Evolutionary conservation across 2,113 vertebrate species (phyloP).

Genomic region (Amphiprion ocellaris): DNA sequence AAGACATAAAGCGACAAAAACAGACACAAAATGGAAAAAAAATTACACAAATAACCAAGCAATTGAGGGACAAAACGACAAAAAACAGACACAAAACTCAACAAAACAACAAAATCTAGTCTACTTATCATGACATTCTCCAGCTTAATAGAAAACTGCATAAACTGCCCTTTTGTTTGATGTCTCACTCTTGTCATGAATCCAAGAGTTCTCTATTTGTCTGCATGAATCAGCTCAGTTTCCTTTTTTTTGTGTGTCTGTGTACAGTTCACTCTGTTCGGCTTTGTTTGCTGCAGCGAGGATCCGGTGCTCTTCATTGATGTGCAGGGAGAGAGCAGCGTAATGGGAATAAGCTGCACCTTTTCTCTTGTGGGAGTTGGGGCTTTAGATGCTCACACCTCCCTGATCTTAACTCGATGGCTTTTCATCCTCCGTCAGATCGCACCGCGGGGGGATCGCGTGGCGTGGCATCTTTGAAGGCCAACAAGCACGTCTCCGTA

Average conservation of each 20-base stretch:
- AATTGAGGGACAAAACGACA: too few species aligned
- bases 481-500: constrained; percentile 62
- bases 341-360: constrained; percentile 3
- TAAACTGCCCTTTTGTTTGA: not conserved
- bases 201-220: constrained; percentile 11
- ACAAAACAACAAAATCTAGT: too few species aligned
- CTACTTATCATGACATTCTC: not conserved
- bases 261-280: constrained; percentile 8
- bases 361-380: constrained; percentile 48
- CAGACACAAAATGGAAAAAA: too few species aligned
- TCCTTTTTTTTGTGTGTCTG: constrained; percentile 13
- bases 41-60: too few species aligned
- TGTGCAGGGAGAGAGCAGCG: constrained; percentile 11
- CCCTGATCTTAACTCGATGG: constrained; percentile 43
- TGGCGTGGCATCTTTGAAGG: constrained; percentile 56
- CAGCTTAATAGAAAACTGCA: not conserved
- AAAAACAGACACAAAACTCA: too few species aligned
- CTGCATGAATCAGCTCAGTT: constrained; percentile 24
- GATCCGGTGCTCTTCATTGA: constrained; percentile 5
- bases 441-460: constrained; percentile 32
- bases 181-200: not conserved
- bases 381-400: constrained; percentile 45
- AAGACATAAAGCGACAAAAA: too few species aligned
- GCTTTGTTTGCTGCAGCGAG: not conserved
- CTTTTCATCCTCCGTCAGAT: constrained; percentile 65